Evolutionary conservation across 2,113 vertebrate species (phyloP).

Genomic region (Stigmatopora argus): DNA sequence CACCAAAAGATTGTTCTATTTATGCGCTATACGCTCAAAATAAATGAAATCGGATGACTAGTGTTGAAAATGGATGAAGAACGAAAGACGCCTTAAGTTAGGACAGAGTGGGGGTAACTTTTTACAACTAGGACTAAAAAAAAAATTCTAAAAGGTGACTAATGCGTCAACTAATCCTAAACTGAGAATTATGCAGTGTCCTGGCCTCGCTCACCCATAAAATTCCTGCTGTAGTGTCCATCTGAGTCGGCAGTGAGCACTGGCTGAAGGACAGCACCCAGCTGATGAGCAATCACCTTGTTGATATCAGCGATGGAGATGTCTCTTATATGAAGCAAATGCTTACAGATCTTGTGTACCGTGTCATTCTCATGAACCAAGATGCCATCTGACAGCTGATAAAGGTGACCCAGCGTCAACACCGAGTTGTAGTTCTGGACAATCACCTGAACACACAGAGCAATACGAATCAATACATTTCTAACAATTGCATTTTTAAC

Average conservation of each 20-base stretch:
- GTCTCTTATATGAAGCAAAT: constrained; percentile 85
- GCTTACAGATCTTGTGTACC: constrained; percentile 84
- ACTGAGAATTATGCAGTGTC: background rate
- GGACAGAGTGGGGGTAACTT: too few relatives aligned
- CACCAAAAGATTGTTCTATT: too few relatives aligned
- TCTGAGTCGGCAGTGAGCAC: constrained; percentile 59
- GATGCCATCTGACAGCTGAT: constrained; percentile 87
- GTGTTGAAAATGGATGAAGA: too few relatives aligned
- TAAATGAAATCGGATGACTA: too few relatives aligned
- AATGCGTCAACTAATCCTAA: background rate
- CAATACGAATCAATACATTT: background rate
- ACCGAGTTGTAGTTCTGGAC: constrained; percentile 97
- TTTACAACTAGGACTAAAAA: too few relatives aligned
- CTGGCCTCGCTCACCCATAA: constrained; percentile 72
- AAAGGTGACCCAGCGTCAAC: constrained; percentile 86
- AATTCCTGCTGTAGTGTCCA: constrained; percentile 76
- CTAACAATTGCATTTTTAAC: background rate
- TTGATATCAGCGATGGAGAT: constrained; percentile 88
- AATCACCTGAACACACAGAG: constrained; percentile 76
- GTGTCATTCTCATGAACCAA: constrained; percentile 92
- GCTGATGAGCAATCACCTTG: constrained; percentile 86
- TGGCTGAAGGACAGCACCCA: constrained; percentile 87
- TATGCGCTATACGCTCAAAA: too few relatives aligned
- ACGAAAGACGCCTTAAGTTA: too few relatives aligned
- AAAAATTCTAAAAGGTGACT: too few relatives aligned